Conservation (phyloP, 2,888 invertebrate species). For the Agonopterix subpropinquella region DNA sequence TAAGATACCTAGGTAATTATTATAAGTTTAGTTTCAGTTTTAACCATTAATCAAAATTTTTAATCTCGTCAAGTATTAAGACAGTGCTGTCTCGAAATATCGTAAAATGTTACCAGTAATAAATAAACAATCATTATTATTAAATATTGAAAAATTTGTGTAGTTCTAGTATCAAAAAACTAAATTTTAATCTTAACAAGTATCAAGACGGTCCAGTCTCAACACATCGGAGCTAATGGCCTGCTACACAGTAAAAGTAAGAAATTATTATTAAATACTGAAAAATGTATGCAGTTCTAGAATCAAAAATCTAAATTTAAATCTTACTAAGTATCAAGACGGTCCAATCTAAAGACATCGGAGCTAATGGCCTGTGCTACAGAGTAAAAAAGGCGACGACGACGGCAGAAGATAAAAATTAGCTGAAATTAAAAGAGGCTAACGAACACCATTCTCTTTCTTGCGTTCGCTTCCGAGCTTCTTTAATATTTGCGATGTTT, state of each 20-base stretch:
- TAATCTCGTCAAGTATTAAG: slow-evolving; percentile 9
- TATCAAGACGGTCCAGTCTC: slow-evolving; percentile 36
- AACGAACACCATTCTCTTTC: slow-evolving; percentile 67
- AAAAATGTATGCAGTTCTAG: no score
- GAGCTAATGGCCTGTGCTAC: slow-evolving; percentile 63
- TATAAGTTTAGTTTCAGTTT: no score
- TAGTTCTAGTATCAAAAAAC: no score
- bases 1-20: no score
- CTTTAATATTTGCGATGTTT: no score
- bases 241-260: slow-evolving; percentile 55
- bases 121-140: slow-evolving; percentile 17
- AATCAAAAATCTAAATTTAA: neutral
- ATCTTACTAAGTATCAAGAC: slow-evolving; percentile 38
- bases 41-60: no score
- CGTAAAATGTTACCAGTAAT: slow-evolving; percentile 62
- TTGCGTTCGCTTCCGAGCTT: neutral
- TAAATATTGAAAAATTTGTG: no score
- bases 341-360: slow-evolving; percentile 12
- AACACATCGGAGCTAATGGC: slow-evolving; percentile 51
- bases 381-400: slow-evolving; percentile 61
- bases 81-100: slow-evolving; percentile 12
- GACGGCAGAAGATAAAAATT: slow-evolving; percentile 69
- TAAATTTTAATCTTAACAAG: slow-evolving; percentile 16
- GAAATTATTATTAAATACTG: no score
- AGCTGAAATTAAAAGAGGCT: slow-evolving; percentile 75